phyloP scores from a whole-genome alignment of 2,797 vertebrate species.

The Synaphobranchus kaupii region DNA sequence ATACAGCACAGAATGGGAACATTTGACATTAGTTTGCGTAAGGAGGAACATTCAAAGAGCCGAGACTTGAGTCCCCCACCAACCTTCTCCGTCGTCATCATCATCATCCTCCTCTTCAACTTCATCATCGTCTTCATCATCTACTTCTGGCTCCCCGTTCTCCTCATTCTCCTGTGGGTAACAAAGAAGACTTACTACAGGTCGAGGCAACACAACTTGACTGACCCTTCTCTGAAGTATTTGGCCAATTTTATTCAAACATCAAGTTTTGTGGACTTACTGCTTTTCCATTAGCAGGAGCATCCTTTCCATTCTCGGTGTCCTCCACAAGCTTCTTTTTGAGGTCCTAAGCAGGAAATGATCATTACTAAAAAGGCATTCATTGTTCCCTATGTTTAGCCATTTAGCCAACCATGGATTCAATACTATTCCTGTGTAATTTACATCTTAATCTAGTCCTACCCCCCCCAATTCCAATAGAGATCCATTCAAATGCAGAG shows the following conservation, averaged over 20 bases:
- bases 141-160: conserved; percentile 86
- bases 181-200: neutral
- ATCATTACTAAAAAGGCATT: conserved; percentile 4
- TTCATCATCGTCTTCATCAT: conserved; percentile 84
- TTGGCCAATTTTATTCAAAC: too few relatives aligned
- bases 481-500: too few relatives aligned
- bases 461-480: too few relatives aligned
- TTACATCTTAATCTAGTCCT: too few relatives aligned
- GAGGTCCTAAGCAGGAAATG: conserved; percentile 72
- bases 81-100: conserved; percentile 88
- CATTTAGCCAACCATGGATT: too few relatives aligned
- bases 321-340: conserved; percentile 90
- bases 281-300: conserved; percentile 84
- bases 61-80: conserved; percentile 4
- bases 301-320: conserved; percentile 85
- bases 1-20: neutral
- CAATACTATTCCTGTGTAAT: too few relatives aligned
- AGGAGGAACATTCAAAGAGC: neutral
- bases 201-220: neutral
- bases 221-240: neutral
- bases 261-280: conserved; percentile 43
- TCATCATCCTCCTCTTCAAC: conserved; percentile 85
- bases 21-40: neutral
- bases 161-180: conserved; percentile 80
- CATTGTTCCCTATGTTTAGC: too few relatives aligned